Conservation (phyloP, 2,113 vertebrate genomes). For the Sinocyclocheilus grahami region DNA sequence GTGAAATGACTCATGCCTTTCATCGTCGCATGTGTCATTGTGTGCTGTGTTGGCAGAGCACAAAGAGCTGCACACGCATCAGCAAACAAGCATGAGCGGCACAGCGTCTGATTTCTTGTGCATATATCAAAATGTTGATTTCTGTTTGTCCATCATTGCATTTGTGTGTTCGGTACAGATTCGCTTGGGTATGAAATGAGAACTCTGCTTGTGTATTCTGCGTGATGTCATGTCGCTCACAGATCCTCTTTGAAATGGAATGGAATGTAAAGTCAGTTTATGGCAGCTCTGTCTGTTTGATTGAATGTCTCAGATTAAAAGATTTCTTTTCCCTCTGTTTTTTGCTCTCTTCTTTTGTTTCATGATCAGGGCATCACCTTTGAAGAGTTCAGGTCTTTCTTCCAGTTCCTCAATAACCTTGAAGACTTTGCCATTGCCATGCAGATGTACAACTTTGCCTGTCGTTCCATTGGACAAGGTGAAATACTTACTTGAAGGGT, state of each 20-base stretch:
- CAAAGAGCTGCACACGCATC: constrained; percentile 11
- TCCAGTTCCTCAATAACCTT: constrained; percentile 99
- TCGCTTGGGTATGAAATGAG: background rate
- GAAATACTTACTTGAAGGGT: background rate
- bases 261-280: background rate
- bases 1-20: constrained; percentile 32
- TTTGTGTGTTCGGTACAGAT: background rate
- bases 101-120: background rate
- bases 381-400: constrained; percentile 98
- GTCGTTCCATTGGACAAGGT: constrained; percentile 97
- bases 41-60: background rate
- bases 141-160: constrained; percentile 6
- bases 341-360: background rate
- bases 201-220: background rate
- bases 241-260: background rate
- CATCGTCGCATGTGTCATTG: constrained; percentile 28
- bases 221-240: background rate
- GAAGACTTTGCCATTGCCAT: constrained; percentile 98
- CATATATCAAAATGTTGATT: background rate
- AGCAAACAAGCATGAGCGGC: constrained; percentile 20
- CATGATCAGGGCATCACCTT: constrained; percentile 93
- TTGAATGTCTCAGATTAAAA: background rate
- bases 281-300: background rate
- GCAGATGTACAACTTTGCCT: constrained; percentile 99
- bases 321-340: background rate